Conservation (phyloP, 2,888 invertebrate genomes). For the Agrochola circellaris region DNA sequence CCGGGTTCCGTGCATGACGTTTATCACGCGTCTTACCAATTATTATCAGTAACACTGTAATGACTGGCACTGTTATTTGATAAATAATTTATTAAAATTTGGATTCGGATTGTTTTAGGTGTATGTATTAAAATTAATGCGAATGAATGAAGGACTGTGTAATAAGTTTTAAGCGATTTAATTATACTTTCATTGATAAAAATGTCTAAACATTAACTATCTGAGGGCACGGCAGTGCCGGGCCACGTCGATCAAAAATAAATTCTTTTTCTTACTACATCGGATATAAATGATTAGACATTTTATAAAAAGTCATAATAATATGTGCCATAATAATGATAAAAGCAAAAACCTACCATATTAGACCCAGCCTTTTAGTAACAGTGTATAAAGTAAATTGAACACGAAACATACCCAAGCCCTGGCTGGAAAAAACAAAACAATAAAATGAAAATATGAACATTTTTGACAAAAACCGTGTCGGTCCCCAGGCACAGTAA, state of each 20-base stretch:
- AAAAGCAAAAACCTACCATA: neutral
- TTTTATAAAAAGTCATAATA: neutral
- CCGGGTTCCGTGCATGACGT: conserved; percentile 73
- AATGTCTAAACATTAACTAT: too few species aligned
- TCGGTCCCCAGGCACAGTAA: conserved; percentile 29
- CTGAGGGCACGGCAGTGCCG: too few species aligned
- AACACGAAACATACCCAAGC: conserved; percentile 10
- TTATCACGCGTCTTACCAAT: conserved; percentile 73
- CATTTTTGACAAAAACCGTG: conserved; percentile 15
- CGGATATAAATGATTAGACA: neutral
- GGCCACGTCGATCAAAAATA: too few species aligned
- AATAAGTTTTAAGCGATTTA: neutral
- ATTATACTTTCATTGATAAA: neutral
- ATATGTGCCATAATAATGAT: neutral
- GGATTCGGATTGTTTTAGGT: neutral
- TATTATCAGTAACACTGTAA: conserved; percentile 60
- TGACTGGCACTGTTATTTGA: conserved; percentile 10
- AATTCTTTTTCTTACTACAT: too few species aligned
- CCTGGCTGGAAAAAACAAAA: neutral
- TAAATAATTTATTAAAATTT: conserved; percentile 12
- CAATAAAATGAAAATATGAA: neutral
- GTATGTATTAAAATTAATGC: neutral
- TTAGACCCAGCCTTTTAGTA: neutral
- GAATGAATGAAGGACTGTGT: neutral
- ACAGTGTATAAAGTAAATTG: neutral